Evolutionary conservation across 2,113 vertebrate genomes (phyloP), one percentile per base, ranked within the genome.

Genomic region (Paradoxurus hermaphroditus): DNA sequence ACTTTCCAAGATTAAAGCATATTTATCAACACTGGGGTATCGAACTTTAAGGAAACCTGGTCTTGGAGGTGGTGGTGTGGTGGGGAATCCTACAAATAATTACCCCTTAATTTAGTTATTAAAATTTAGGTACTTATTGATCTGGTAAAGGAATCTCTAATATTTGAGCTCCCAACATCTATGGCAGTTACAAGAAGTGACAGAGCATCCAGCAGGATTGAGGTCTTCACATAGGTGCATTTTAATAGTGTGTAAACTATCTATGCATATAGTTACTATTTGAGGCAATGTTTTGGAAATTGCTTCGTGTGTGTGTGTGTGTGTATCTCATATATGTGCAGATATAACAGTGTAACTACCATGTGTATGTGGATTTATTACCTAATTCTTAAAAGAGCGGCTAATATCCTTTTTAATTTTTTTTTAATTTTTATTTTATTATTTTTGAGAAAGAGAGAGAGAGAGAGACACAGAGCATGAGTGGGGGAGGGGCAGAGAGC

Each of bases 331-430:
- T 31, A 46, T 7, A 79, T 31, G 65, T 83, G 44, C 18, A 79
- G 59, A 63, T 68, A 63, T 63, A 68, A 7, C 21, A 49, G 1
- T 34, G 19, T 19, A 68, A 77, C 62, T 62, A n/a, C 7, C 23
- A 16, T 87, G 39, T 59, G n/a, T 23, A 36, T 41, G 14, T 23
- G 51, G 5, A 70, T 63, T 75, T 68, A 72, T 75, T 44, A 16
- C 23, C 65, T 56, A 91, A 46, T 81, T 89, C 29, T 51, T 67
- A 90, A 86, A 85, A 70, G 21, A 88, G 15, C 25, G 90, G 16
- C 51, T 53, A 53, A 18, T 53, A 16, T 53, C 16, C 18, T 53
- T 53, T 53, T 53, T 49, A 49, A 18, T 53, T 49, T 49, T 49
- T 49, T 49, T 49, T 3, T 53, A 53, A 53, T 53, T 14, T 18